These are phyloP conservation scores for Neomorphus geoffroyi DNA, from an alignment of 2,797 vertebrate genomes.

Conservation along the genomic window DNA sequence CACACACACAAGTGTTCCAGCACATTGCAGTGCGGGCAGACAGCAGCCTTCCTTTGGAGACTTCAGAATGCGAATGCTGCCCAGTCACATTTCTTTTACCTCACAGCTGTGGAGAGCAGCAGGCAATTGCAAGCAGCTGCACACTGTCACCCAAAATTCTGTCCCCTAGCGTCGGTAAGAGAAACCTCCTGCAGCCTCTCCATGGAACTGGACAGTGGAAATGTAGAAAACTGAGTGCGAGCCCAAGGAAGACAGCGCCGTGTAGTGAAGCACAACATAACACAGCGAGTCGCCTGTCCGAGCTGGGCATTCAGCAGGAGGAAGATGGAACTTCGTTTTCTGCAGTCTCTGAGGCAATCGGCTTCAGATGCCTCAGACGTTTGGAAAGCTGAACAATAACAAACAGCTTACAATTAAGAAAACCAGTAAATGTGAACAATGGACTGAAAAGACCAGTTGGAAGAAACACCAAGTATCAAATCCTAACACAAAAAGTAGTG, in stretches of 20 bases:
- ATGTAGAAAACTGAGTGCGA: neutral
- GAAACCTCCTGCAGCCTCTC: neutral
- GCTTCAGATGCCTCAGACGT: neutral
- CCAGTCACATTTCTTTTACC: neutral
- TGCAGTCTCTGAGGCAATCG: neutral
- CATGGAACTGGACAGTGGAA: neutral
- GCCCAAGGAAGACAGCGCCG: neutral
- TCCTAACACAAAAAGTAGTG: neutral
- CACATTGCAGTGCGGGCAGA: neutral
- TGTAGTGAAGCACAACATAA: neutral
- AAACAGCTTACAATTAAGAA: neutral
- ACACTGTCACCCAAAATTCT: neutral
- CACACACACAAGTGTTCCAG: neutral
- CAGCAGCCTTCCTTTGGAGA: neutral
- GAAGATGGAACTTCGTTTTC: neutral
- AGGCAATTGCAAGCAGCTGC: neutral
- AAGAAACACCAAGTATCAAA: neutral
- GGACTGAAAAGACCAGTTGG: neutral
- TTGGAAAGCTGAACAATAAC: neutral
- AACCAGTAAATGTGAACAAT: neutral
- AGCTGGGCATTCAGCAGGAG: neutral
- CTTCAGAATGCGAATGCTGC: neutral
- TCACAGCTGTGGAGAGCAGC: neutral
- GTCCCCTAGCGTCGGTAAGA: neutral
- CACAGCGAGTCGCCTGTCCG: neutral